phyloP scores from a whole-genome alignment of 2,113 vertebrate species.

The Xiphophorus couchianus region DNA sequence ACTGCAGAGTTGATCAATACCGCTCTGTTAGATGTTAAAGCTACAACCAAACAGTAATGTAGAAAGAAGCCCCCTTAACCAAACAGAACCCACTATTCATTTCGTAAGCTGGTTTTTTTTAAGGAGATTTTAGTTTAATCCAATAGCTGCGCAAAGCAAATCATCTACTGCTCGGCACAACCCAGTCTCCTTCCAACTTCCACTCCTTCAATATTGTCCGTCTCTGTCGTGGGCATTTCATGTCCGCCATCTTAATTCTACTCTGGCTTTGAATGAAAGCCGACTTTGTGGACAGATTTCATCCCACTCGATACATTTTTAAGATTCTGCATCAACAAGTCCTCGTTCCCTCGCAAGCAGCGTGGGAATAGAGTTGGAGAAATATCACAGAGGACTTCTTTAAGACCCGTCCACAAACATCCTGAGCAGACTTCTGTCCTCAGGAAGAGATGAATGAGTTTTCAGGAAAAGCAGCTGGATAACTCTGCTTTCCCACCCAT shows the following conservation, averaged over 20 bases:
- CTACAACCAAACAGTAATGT: neutral
- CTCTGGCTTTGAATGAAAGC: no score
- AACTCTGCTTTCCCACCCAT: slow-evolving; percentile 15
- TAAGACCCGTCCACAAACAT: neutral
- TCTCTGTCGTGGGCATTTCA: no score
- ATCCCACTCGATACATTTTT: neutral
- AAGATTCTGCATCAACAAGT: neutral
- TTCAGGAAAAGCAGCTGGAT: slow-evolving; percentile 34
- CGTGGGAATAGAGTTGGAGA: slow-evolving; percentile 8
- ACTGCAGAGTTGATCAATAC: neutral
- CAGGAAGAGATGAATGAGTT: slow-evolving; percentile 8
- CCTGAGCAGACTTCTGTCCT: slow-evolving; percentile 11
- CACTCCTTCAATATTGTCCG: no score
- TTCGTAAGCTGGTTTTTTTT: no score
- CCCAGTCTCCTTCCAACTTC: no score
- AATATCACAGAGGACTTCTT: neutral
- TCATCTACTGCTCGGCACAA: no score
- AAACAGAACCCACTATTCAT: no score
- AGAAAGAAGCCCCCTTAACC: neutral
- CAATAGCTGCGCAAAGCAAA: no score
- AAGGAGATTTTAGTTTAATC: no score
- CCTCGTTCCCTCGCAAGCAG: neutral
- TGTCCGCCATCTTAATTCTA: no score
- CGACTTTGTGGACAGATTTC: no score
- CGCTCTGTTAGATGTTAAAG: neutral